Base-by-base conservation (phyloP, 2,797 vertebrate species). In the Vultur gryphus region DNA sequence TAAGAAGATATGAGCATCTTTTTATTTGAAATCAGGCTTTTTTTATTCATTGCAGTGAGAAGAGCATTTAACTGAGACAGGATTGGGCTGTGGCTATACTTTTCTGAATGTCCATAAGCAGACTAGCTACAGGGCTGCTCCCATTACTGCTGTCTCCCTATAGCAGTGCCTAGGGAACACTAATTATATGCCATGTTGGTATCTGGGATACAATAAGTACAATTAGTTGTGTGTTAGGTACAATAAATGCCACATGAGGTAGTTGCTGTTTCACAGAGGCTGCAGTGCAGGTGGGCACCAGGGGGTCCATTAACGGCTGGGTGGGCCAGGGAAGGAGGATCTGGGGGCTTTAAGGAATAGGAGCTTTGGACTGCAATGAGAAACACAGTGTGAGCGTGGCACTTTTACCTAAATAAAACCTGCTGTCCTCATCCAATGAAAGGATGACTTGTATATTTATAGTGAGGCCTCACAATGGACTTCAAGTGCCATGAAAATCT, bases 231-330 rank as follows among this genome's bases (percentile, higher is more conserved):
- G 13, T 39, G 15, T 49, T 61, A 54, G 52, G 46, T 59, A 44
- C 21, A 35, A 31, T 14, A n/a, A 58, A 59, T 39, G 24, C 35
- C 41, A n/a, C 35, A 26, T 26, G 35, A 49, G 13, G 41, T 28
- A 55, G 35, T 1, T 46, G 37, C 17, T 69, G 24, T 49, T 71
- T 65, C 31, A 39, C 31, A 71, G 51, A 54, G 31, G 19, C 33
- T 66, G 58, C 16, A 59, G 31, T 65, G 35, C 58, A 43, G 52
- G 16, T 48, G 37, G 31, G 24, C n/a, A 55, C 24, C 14, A 43
- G 15, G 7, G 16, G 4, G 11, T 31, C 13, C 39, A 19, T 28
- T 64, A 33, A 10, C 0, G 0, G 57, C 18, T 86, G 59, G 9
- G 20, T 72, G 46, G 33, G 39, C 6, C 62, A 44, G 4, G 24